Conservation (phyloP, 2,888 invertebrate genomes). For the Pseudococcus longispinus region DNA sequence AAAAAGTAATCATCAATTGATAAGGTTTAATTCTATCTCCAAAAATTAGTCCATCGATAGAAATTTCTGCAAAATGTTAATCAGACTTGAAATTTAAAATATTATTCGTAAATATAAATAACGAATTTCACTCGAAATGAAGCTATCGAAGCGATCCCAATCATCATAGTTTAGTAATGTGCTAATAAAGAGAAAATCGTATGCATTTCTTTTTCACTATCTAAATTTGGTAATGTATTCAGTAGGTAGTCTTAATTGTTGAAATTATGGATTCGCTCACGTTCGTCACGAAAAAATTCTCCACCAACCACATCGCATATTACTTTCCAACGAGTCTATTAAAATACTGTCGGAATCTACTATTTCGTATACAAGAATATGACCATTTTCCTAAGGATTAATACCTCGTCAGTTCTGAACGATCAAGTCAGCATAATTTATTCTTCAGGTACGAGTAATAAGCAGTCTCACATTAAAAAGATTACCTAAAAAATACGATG, state of each 20-base stretch:
- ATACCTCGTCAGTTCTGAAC: background rate
- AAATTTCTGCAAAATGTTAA: too few relatives aligned
- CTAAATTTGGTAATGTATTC: background rate
- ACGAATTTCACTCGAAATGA: background rate
- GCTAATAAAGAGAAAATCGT: background rate
- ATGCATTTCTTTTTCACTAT: background rate
- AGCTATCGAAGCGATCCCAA: background rate
- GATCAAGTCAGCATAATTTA: background rate
- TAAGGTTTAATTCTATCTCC: too few relatives aligned
- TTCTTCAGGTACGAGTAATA: background rate
- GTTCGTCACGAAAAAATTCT: background rate
- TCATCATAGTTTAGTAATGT: background rate
- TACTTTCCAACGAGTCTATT: background rate
- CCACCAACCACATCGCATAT: background rate
- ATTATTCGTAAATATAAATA: background rate
- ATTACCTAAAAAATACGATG: background rate
- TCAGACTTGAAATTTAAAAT: background rate
- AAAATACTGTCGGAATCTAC: background rate
- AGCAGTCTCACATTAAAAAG: background rate
- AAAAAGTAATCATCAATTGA: too few relatives aligned
- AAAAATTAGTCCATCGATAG: too few relatives aligned
- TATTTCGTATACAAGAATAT: background rate
- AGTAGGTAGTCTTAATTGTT: background rate
- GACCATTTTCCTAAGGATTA: background rate
- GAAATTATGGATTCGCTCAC: background rate